Evolutionary conservation across 2,888 invertebrate genomes (phyloP).

Genomic region (Aphelenchoides bicaudatus): DNA sequence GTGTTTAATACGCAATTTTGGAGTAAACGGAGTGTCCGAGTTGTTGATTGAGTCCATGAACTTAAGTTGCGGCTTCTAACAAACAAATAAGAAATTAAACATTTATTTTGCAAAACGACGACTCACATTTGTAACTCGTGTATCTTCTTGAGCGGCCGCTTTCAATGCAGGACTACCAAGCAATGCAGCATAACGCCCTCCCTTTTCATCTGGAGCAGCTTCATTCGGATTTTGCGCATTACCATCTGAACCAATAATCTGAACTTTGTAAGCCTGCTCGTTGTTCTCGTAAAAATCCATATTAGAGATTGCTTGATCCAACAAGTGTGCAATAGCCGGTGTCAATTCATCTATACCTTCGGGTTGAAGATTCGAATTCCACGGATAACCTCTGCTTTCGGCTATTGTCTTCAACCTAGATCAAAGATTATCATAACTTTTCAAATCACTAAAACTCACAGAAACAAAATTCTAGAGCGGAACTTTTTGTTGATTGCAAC

Average conservation of each 20-base stretch:
- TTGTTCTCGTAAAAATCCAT: not conserved
- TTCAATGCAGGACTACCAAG: not conserved
- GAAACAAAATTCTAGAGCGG: not conserved
- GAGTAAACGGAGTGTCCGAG: constrained; percentile 34
- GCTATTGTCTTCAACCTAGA: no score
- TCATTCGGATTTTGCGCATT: not conserved
- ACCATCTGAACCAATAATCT: not conserved
- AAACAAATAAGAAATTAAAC: not conserved
- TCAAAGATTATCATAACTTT: no score
- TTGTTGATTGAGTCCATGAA: constrained; percentile 37
- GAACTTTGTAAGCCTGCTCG: no score
- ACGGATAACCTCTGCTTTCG: no score
- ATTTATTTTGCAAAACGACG: no score
- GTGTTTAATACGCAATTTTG: constrained; percentile 40
- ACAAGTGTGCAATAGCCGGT: not conserved
- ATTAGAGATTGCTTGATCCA: not conserved
- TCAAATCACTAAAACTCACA: no score
- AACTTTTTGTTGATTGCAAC: constrained; percentile 33
- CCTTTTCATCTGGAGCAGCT: not conserved
- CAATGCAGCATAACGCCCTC: not conserved
- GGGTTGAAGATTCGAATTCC: not conserved
- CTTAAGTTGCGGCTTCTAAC: constrained; percentile 29
- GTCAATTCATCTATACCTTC: constrained; percentile 2
- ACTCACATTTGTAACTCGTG: no score
- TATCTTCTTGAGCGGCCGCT: not conserved